Conservation (phyloP, 2,888 invertebrate species). For the Sesia bembeciformis region DNA sequence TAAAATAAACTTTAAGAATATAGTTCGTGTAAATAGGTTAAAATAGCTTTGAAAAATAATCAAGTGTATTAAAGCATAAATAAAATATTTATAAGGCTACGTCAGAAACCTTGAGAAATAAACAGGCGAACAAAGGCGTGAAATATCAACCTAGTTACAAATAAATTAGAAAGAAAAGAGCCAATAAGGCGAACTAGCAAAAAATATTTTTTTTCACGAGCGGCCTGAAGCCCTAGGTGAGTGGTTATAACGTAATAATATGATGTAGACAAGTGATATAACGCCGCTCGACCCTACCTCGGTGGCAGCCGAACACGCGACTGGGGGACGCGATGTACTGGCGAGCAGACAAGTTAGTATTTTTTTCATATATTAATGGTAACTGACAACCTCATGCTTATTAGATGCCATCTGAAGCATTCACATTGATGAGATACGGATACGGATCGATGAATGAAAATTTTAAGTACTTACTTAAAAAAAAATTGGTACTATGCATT, state of each 20-base stretch:
- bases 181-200: neutral
- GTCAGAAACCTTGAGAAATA: too few relatives aligned
- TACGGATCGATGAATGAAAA: too few relatives aligned
- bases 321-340: constrained; percentile 24
- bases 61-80: too few relatives aligned
- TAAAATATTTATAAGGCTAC: too few relatives aligned
- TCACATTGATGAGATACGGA: too few relatives aligned
- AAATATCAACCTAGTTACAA: neutral
- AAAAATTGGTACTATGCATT: too few relatives aligned
- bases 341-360: constrained; percentile 16
- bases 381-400: too few relatives aligned
- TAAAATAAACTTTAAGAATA: too few relatives aligned
- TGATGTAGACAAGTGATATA: constrained; percentile 49
- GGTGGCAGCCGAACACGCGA: constrained; percentile 28
- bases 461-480: too few relatives aligned
- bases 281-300: constrained; percentile 25
- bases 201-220: neutral
- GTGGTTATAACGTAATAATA: constrained; percentile 44
- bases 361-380: neutral
- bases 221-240: constrained; percentile 13
- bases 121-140: neutral
- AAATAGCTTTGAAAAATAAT: too few relatives aligned
- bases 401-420: too few relatives aligned
- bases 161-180: neutral
- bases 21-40: too few relatives aligned